These are phyloP conservation scores for Heteromurus nitidus DNA, from an alignment of 2,888 invertebrate genomes.

Conservation along the genomic window DNA sequence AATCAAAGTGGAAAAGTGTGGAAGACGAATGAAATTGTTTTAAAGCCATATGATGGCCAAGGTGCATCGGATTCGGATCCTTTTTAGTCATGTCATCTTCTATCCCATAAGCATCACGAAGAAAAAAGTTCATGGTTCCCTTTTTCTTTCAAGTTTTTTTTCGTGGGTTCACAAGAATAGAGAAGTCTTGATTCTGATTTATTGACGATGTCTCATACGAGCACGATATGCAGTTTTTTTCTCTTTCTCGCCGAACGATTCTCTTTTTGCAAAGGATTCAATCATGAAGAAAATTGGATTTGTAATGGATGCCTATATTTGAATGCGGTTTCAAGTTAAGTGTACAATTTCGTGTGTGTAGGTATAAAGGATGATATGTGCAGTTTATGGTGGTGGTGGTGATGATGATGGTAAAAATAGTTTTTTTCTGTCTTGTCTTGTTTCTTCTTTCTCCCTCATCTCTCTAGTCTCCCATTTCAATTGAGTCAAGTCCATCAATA, in stretches of 20 bases:
- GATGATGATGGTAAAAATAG: neutral
- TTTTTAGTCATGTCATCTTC: too few species aligned
- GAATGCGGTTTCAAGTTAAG: neutral
- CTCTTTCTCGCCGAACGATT: constrained; percentile 24
- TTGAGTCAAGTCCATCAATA: constrained; percentile 46
- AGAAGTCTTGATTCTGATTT: constrained; percentile 38
- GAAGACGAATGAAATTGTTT: too few species aligned
- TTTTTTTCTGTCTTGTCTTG: too few species aligned
- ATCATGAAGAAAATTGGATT: constrained; percentile 62
- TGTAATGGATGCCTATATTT: constrained; percentile 51
- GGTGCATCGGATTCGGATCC: too few species aligned
- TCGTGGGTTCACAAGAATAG: neutral
- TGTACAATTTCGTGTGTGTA: neutral
- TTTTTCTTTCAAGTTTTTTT: constrained; percentile 18
- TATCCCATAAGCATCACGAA: too few species aligned
- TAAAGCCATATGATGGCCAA: too few species aligned
- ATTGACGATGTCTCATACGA: constrained; percentile 46
- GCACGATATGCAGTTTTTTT: constrained; percentile 52
- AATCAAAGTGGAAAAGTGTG: too few species aligned
- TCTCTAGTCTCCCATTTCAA: constrained; percentile 35
- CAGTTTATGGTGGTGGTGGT: constrained; percentile 20
- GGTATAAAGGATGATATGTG: neutral
- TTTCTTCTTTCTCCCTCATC: too few species aligned
- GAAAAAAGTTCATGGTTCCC: constrained; percentile 39
- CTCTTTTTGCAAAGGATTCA: constrained; percentile 51